phyloP scores from a whole-genome alignment of 2,113 vertebrate species.

The Chaetodon trifascialis region DNA sequence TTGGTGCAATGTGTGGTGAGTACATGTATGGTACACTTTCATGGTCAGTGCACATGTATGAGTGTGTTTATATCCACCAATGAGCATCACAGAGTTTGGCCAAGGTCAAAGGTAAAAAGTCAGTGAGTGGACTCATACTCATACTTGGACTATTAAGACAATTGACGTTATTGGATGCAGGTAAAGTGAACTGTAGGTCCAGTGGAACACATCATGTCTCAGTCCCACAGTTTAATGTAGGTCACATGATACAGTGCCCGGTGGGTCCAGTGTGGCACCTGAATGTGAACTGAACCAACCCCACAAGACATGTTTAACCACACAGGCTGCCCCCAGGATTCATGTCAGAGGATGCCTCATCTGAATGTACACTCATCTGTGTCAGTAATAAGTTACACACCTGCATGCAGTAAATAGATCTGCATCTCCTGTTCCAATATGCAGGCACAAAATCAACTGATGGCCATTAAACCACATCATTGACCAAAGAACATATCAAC shows the following conservation, averaged over 20 bases:
- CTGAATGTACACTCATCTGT: not conserved
- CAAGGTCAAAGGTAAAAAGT: constrained; percentile 59
- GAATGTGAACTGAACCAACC: not conserved
- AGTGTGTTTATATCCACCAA: not conserved
- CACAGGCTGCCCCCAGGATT: not conserved
- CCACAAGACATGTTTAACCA: not conserved
- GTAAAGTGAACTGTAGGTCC: constrained; percentile 18
- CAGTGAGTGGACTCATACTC: constrained; percentile 28
- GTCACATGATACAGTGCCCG: constrained; percentile 60
- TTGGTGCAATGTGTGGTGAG: constrained; percentile 86
- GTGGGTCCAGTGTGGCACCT: constrained; percentile 38
- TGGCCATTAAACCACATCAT: not conserved
- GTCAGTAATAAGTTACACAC: not conserved
- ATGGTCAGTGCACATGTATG: constrained; percentile 6
- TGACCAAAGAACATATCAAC: not conserved
- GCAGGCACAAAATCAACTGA: too few relatives aligned
- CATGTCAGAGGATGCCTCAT: not conserved
- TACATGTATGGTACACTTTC: constrained; percentile 35
- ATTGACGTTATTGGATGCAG: constrained; percentile 14
- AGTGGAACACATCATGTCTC: constrained; percentile 4
- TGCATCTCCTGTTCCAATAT: not conserved
- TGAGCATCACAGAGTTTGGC: constrained; percentile 37
- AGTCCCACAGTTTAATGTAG: constrained; percentile 41
- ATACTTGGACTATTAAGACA: not conserved
- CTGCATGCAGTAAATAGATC: not conserved